These are phyloP conservation scores for Heliconius aoede DNA, from an alignment of 2,888 invertebrate genomes.

Conservation along the genomic window DNA sequence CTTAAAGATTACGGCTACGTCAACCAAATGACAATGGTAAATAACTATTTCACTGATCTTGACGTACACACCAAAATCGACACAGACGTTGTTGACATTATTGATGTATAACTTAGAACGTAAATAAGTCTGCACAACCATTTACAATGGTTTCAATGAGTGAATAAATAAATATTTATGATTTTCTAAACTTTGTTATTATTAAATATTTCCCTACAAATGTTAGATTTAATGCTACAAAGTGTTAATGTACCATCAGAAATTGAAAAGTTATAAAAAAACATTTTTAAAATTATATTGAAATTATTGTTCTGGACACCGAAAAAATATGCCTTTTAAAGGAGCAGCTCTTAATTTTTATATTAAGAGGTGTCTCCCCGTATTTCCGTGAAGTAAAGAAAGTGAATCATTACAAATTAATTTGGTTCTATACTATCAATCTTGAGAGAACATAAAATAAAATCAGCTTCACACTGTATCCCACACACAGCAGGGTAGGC, in stretches of 20 bases:
- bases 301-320: too few relatives aligned
- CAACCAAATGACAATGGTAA: slow-evolving; percentile 60
- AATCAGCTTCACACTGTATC: too few relatives aligned
- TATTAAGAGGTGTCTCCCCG: too few relatives aligned
- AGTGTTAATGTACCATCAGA: background rate
- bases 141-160: background rate
- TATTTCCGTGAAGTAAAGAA: too few relatives aligned
- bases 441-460: too few relatives aligned
- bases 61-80: slow-evolving; percentile 56
- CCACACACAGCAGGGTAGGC: too few relatives aligned
- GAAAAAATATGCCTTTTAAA: too few relatives aligned
- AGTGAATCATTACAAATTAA: too few relatives aligned
- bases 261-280: too few relatives aligned
- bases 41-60: slow-evolving; percentile 63
- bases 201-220: background rate
- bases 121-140: background rate
- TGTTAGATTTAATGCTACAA: background rate
- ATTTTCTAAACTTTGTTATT: background rate
- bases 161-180: slow-evolving; percentile 2
- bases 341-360: too few relatives aligned
- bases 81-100: slow-evolving; percentile 47
- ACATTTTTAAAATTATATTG: too few relatives aligned
- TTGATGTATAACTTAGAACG: slow-evolving; percentile 42
- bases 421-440: too few relatives aligned
- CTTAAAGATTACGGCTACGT: slow-evolving; percentile 67